Base-by-base conservation (phyloP, 2,113 vertebrate genomes). In the Geococcyx californianus region DNA sequence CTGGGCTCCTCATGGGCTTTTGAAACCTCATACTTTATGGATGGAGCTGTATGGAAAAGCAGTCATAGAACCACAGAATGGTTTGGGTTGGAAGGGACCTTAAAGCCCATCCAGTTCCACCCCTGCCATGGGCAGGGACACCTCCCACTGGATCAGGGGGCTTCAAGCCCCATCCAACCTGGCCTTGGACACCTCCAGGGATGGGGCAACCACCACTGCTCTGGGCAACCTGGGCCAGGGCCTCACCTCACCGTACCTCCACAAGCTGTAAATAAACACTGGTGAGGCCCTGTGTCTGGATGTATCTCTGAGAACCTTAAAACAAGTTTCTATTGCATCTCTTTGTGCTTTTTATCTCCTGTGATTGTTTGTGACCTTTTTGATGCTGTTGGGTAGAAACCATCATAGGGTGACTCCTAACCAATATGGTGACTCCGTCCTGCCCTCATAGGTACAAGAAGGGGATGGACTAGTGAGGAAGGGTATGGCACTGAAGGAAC, bases 401-500 rank as follows among this genome's bases (percentile, higher is more conserved):
- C 8, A 5, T 28, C 18, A 7, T n/a, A 42, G n/a, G n/a, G n/a
- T n/a, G n/a, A n/a, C n/a, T n/a, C n/a, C n/a, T n/a, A 16, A 59
- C 8, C 0, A 26, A 40, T 2, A 13, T 42, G 36, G 60, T 49
- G 45, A 38, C 26, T 15, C 40, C 92, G 31, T 58, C 19, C 18
- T 66, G 59, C 55, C 23, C 49, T 40, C 2, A 0, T 36, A 1
- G 18, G 33, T 19, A 3, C 31, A 42, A 44, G 16, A 59, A 38
- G 19, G 19, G 54, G 40, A 5, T 0, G 2, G 24, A 1, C 16
- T 29, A 14, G 23, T 3, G 6, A 17, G 54, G 62, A 51, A 31
- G 18, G n/a, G n/a, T n/a, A n/a, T n/a, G n/a, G n/a, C n/a, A 36
- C 20, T 0, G 0, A 18, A 55, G 82, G 45, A 17, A 38, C 47